Percentiles rank a stretch among this genome's conserved stretches.
phyloP scores from a whole-genome alignment of 2,113 vertebrate genomes.

The Cryptotis parvus region DNA sequence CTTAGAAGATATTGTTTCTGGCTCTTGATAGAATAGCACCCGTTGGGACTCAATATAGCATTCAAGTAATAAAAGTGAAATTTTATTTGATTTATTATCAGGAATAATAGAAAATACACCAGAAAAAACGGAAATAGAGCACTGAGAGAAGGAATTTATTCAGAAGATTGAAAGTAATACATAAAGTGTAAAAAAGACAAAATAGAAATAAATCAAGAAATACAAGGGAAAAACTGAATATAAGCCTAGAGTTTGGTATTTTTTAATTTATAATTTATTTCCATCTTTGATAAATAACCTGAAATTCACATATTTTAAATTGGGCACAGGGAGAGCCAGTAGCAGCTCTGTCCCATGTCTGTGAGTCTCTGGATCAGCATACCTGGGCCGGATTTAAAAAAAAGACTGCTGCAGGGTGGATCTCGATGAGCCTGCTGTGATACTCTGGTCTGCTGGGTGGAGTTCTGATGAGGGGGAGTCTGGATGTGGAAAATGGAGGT shows the following conservation, averaged over 20 bases:
- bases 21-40: not conserved
- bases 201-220: not conserved
- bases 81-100: not conserved
- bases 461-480: no score
- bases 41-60: not conserved
- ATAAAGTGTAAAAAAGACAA: not conserved
- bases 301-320: not conserved
- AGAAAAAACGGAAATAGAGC: not conserved
- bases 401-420: no score
- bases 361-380: no score
- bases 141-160: not conserved
- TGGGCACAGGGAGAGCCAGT: no score
- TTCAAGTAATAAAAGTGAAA: not conserved
- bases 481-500: no score
- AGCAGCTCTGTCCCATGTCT: no score
- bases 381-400: no score
- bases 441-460: no score
- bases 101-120: constrained; percentile 1
- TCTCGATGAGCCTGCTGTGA: no score
- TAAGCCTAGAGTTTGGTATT: not conserved
- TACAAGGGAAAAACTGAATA: not conserved
- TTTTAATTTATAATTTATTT: not conserved
- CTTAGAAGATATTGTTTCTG: not conserved
- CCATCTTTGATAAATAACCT: not conserved
- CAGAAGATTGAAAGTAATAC: not conserved